Conservation (phyloP, 2,113 vertebrate species). For the human (Homo sapiens) region GRCh38 chr11:106748501-106749000, state of each 20-base stretch:
- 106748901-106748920: not conserved
- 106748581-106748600: not conserved
- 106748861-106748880: not conserved
- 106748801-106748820: conserved; percentile 61
- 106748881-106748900: not conserved
- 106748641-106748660: not conserved
- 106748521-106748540: not conserved
- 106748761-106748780: conserved; percentile 39
- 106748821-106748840: conserved; percentile 21
- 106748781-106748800: conserved; percentile 28
- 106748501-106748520: not conserved
- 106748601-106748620: not conserved
- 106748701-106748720: not conserved
- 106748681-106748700: not conserved
- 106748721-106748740: not conserved
- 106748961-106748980: not conserved
- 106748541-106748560: conserved; percentile 29
- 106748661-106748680: not conserved
- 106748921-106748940: not conserved
- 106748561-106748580: conserved; percentile 29
- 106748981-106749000: not conserved
- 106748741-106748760: conserved; percentile 17
- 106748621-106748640: not conserved
- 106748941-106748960: not conserved
- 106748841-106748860: conserved; percentile 29